Conservation (phyloP, 2,113 vertebrate species). For the Seriola dumerili region DNA sequence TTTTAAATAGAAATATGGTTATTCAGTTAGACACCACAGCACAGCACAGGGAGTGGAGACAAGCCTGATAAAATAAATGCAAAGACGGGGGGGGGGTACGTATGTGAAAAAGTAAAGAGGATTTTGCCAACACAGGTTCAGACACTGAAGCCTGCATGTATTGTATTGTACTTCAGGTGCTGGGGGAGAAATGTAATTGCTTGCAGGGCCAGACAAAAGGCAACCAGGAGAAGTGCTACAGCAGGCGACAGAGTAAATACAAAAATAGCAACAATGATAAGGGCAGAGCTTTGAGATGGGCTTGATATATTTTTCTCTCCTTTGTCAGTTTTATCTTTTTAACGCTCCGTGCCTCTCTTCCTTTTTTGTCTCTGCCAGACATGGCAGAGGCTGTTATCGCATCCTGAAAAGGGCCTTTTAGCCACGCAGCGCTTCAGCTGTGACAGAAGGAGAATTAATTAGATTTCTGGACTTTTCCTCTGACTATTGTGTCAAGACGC, state of each 20-base stretch:
- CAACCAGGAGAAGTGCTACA: conserved; percentile 65
- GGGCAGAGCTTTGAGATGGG: conserved; percentile 73
- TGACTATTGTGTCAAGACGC: conserved; percentile 78
- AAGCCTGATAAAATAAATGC: conserved; percentile 47
- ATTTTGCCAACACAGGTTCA: conserved; percentile 65
- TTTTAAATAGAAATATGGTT: conserved; percentile 45
- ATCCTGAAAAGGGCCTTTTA: conserved; percentile 75
- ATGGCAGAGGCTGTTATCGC: conserved; percentile 73
- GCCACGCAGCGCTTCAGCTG: conserved; percentile 66
- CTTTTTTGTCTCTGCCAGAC: conserved; percentile 77
- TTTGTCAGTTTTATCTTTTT: conserved; percentile 81
- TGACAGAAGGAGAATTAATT: conserved; percentile 83
- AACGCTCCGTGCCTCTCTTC: conserved; percentile 59
- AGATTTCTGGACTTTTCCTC: conserved; percentile 79
- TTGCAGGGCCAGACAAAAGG: conserved; percentile 80
- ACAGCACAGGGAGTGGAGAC: conserved; percentile 26
- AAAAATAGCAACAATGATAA: conserved; percentile 80
- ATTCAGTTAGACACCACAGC: conserved; percentile 36
- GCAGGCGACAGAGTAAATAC: conserved; percentile 74
- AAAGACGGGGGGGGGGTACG: conserved; percentile 27
- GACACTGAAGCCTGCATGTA: conserved; percentile 53
- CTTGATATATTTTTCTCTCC: conserved; percentile 65
- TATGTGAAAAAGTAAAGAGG: conserved; percentile 60
- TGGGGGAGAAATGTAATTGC: conserved; percentile 80
- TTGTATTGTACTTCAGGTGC: conserved; percentile 75